Evolutionary conservation across 2,113 vertebrate genomes (phyloP).

Genomic region (Dipodomys stephensi): DNA sequence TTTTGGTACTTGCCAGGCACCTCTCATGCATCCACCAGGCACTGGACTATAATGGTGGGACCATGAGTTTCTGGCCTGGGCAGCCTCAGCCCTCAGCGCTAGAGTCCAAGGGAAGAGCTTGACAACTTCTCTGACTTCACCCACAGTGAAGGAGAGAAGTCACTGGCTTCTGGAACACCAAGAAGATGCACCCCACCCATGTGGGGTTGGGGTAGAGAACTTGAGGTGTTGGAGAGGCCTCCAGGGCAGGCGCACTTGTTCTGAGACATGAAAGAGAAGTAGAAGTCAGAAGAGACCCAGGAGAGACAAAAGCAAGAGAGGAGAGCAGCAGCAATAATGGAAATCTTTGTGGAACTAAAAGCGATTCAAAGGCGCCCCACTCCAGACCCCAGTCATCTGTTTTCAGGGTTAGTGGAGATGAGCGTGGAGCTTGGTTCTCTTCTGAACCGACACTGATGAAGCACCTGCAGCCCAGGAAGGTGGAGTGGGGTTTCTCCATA

Average conservation of each 20-base stretch:
- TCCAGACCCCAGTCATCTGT: too few relatives aligned
- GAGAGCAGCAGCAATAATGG: neutral
- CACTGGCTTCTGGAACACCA: neutral
- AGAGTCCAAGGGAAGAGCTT: neutral
- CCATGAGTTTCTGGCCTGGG: neutral
- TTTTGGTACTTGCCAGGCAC: neutral
- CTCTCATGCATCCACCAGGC: neutral
- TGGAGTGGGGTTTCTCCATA: neutral
- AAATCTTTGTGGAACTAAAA: neutral
- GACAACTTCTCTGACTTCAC: neutral
- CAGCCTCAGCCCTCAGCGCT: neutral
- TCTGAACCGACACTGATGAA: rapidly evolving
- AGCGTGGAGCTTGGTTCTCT: too few relatives aligned
- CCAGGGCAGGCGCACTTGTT: neutral
- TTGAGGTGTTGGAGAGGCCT: too few relatives aligned
- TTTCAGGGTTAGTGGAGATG: too few relatives aligned
- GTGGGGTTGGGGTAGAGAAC: too few relatives aligned
- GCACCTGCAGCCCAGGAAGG: neutral
- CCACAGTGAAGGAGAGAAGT: neutral
- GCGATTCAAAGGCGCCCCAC: too few relatives aligned
- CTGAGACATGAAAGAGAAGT: neutral
- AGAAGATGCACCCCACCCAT: too few relatives aligned
- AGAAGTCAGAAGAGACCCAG: neutral
- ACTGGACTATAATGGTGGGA: too few relatives aligned
- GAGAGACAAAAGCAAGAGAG: neutral